Base-by-base conservation (phyloP, 1,140 invertebrate species). In the Drosophila baimaii region DNA sequence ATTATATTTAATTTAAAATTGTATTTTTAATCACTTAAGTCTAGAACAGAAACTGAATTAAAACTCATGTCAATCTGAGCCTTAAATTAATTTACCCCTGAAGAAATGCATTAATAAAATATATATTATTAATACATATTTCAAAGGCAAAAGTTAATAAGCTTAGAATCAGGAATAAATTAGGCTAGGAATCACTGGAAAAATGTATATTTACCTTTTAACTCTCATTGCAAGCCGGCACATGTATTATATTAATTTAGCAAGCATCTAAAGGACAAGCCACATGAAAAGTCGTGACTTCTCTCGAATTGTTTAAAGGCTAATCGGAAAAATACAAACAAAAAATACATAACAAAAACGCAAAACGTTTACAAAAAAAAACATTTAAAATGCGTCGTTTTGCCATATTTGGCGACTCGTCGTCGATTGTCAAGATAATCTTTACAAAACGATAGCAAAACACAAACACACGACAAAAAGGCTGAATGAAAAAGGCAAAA, bases 371-470 rank as follows among this genome's bases (percentile, higher is more conserved):
- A 62, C 56, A 80, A 80, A 77, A 77, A 81, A 44, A 37, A 12
- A 49, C 47, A 70, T 63, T 68, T 78, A 61, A 19, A 77, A 82
- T 73, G 76, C 77, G 61, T 71, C 37, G 77, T 58, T 59, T 77
- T 52, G 43, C 80, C 77, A 44, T 78, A 68, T 88, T 80, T 74
- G 84, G 72, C 51, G 51, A 76, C 52, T 72, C 27, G 55, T 29
- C 49, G 58, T 25, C 43, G 58, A 63, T 85, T 73, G 73, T 66
- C 51, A 66, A 80, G 77, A 83, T 84, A 84, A 69, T 75, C 52
- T 69, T 74, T 68, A 79, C 75, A 80, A 74, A 76, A 76, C 74
- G 62, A 66, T 62, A 70, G 58, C 55, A 47, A 57, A 44, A 31
- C 63, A 51, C 25, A 49, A 29, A 17, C 47, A 68, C 62, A 46